Evolutionary conservation across 2,113 vertebrate species (phyloP).

Genomic region (Ranitomeya variabilis): DNA sequence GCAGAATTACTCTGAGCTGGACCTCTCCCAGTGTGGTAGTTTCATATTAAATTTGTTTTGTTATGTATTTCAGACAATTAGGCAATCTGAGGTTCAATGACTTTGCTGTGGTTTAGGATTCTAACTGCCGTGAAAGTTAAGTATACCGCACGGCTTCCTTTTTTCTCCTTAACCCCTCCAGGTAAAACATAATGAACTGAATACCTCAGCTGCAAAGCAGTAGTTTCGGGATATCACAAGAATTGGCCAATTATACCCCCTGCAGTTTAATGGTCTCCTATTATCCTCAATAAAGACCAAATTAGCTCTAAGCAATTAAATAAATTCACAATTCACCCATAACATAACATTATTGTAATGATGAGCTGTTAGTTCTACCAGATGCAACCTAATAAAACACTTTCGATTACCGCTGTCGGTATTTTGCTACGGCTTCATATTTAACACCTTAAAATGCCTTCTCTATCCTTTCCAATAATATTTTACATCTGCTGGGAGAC

Average conservation of each 20-base stretch:
- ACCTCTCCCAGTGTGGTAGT: not conserved
- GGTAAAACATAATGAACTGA: slow-evolving; percentile 22
- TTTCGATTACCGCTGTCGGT: slow-evolving; percentile 16
- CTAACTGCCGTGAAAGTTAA: too few species aligned
- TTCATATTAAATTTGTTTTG: not conserved
- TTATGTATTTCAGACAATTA: not conserved
- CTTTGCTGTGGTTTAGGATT: not conserved
- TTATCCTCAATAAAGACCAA: slow-evolving; percentile 49
- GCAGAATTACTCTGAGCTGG: not conserved
- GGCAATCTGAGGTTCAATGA: not conserved
- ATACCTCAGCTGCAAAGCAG: slow-evolving; percentile 3
- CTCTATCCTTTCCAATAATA: slow-evolving; percentile 36
- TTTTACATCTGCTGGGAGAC: slow-evolving; percentile 43
- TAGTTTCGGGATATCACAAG: slow-evolving; percentile 21
- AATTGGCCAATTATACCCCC: slow-evolving; percentile 48
- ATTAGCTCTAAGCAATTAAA: slow-evolving; percentile 47
- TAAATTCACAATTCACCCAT: slow-evolving; percentile 57
- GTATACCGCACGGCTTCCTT: not conserved
- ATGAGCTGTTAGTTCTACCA: slow-evolving; percentile 45
- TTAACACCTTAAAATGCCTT: slow-evolving; percentile 45
- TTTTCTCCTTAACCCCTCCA: slow-evolving; percentile 29
- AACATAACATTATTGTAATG: slow-evolving; percentile 55
- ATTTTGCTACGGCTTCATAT: slow-evolving; percentile 24
- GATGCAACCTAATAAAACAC: slow-evolving; percentile 50
- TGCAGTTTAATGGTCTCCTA: slow-evolving; percentile 39